These are phyloP conservation scores for Wasmannia auropunctata DNA, from an alignment of 1,140 invertebrate genomes.

Conservation along the genomic window DNA sequence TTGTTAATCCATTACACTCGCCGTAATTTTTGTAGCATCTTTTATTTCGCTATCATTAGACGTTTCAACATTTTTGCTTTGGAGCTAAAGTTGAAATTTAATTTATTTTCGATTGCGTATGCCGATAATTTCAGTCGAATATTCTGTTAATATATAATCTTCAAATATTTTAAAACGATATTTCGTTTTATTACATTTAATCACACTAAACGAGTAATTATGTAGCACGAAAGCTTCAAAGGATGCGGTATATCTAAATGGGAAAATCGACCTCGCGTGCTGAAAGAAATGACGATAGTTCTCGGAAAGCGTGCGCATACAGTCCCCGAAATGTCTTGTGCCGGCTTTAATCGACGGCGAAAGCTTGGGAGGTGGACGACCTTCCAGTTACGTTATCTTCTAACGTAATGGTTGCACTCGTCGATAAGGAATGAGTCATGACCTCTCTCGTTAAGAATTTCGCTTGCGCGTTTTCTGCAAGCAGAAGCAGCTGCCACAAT, in stretches of 20 bases:
- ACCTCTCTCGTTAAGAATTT: constrained; percentile 48
- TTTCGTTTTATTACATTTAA: not conserved
- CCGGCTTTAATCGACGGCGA: constrained; percentile 17
- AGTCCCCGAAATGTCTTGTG: not conserved
- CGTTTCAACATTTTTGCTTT: not conserved
- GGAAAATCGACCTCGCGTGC: not conserved
- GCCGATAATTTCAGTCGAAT: not conserved
- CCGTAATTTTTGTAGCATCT: not conserved
- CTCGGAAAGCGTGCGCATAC: not conserved
- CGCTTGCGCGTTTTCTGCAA: not conserved
- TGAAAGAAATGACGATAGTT: not conserved
- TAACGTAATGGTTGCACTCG: constrained; percentile 22
- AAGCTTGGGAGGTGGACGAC: constrained; percentile 38
- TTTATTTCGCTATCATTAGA: not conserved
- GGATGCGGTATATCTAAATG: not conserved
- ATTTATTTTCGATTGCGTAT: not conserved
- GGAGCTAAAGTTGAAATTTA: not conserved
- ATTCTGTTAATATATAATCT: not conserved
- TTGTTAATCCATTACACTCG: not conserved
- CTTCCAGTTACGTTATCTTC: constrained; percentile 57
- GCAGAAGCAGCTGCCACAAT: constrained; percentile 18
- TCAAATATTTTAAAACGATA: not conserved
- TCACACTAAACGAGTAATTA: not conserved
- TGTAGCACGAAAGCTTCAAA: not conserved
- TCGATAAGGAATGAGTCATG: constrained; percentile 55